Conservation (phyloP, 2,888 invertebrate genomes). For the Drosophila recens region DNA sequence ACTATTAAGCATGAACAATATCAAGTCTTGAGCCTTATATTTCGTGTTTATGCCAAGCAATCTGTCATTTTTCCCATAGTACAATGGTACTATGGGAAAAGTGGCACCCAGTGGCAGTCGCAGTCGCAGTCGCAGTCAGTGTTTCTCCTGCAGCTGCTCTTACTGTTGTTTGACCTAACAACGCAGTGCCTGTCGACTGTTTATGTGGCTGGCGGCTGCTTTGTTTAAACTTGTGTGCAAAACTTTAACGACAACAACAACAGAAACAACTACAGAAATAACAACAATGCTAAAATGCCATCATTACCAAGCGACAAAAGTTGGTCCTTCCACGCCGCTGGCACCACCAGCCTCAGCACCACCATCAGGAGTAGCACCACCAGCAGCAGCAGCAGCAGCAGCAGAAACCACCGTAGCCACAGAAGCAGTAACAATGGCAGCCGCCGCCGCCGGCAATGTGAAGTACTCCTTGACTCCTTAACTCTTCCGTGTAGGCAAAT, state of each 20-base stretch:
- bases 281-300: constrained; percentile 78
- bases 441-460: constrained; percentile 57
- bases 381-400: constrained; percentile 9
- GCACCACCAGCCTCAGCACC: constrained; percentile 35
- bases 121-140: constrained; percentile 16
- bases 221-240: constrained; percentile 80
- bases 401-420: constrained; percentile 37
- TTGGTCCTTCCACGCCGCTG: constrained; percentile 70
- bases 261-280: constrained; percentile 36
- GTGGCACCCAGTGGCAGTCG: constrained; percentile 29
- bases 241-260: constrained; percentile 71
- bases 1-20: no score
- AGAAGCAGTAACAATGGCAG: constrained; percentile 61
- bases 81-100: constrained; percentile 25
- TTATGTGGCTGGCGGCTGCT: constrained; percentile 81
- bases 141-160: constrained; percentile 55
- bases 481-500: constrained; percentile 78
- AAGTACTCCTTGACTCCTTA: constrained; percentile 77
- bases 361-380: constrained; percentile 18
- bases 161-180: constrained; percentile 72
- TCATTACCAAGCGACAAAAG: constrained; percentile 82
- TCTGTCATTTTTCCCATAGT: background rate
- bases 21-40: no score
- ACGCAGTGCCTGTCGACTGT: constrained; percentile 77
- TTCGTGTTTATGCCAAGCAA: no score